Conservation (phyloP, 92 coral and sea anemone genomes). For the Muricea muricata region DNA sequence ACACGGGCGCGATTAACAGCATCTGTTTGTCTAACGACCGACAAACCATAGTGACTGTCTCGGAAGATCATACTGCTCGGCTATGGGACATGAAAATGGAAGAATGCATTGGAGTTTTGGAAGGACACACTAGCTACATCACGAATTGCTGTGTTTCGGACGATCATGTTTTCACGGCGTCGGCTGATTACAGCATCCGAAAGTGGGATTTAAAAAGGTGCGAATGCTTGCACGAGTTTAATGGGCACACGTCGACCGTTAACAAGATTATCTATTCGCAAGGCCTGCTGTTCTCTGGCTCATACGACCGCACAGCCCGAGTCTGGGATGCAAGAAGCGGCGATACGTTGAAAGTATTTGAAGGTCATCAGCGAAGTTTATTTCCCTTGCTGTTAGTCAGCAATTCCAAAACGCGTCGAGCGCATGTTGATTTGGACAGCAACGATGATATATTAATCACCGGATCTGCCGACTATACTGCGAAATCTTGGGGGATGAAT, state of each 20-base stretch:
- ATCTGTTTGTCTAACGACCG: slow-evolving; percentile 83
- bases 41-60: slow-evolving; percentile 80
- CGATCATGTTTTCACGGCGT: slow-evolving; percentile 82
- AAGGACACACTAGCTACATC: slow-evolving; percentile 85
- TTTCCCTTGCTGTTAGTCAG: slow-evolving; percentile 78
- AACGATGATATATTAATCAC: slow-evolving; percentile 88
- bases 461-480: slow-evolving; percentile 91
- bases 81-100: slow-evolving; percentile 93
- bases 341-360: slow-evolving; percentile 79
- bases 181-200: slow-evolving; percentile 88
- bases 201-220: slow-evolving; percentile 92
- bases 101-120: slow-evolving; percentile 75
- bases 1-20: slow-evolving; percentile 78
- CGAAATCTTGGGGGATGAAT: slow-evolving; percentile 98
- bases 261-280: slow-evolving; percentile 82
- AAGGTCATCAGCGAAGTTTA: slow-evolving; percentile 84
- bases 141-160: slow-evolving; percentile 83
- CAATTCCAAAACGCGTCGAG: slow-evolving; percentile 82
- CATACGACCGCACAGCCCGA: slow-evolving; percentile 88
- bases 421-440: slow-evolving; percentile 81
- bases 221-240: slow-evolving; percentile 63
- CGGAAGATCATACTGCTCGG: slow-evolving; percentile 93
- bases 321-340: slow-evolving; percentile 95
- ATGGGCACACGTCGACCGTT: slow-evolving; percentile 80
- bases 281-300: slow-evolving; percentile 87